phyloP scores from a whole-genome alignment of 2,113 vertebrate genomes.

The Crotophaga sulcirostris region DNA sequence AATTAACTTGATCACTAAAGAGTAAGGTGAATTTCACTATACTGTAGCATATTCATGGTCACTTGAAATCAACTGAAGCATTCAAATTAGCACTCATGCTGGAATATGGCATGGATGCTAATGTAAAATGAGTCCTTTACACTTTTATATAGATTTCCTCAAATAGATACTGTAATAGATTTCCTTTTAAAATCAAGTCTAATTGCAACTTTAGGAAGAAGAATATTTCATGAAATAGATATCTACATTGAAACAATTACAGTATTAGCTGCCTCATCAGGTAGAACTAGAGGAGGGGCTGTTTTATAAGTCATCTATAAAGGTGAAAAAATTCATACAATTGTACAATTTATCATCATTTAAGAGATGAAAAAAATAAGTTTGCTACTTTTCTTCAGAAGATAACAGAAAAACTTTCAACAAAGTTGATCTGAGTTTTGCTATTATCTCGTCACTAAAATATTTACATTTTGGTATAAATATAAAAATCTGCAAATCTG shows the following conservation, averaged over 20 bases:
- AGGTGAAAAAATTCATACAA: background rate
- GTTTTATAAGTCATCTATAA: background rate
- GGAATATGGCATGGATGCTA: constrained; percentile 40
- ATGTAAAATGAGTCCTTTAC: constrained; percentile 73
- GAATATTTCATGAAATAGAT: constrained; percentile 25
- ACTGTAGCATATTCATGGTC: constrained; percentile 26
- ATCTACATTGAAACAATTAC: constrained; percentile 51
- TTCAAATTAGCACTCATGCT: constrained; percentile 71
- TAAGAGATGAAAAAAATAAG: background rate
- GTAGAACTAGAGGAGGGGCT: background rate
- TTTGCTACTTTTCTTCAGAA: constrained; percentile 9
- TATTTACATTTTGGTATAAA: background rate
- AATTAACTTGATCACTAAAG: constrained; percentile 36
- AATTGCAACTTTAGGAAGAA: constrained; percentile 56
- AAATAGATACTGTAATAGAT: constrained; percentile 51
- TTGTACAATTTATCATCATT: background rate
- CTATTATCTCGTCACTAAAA: background rate
- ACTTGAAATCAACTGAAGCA: constrained; percentile 55
- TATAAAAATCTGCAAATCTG: constrained; percentile 7
- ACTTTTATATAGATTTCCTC: constrained; percentile 61
- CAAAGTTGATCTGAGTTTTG: background rate
- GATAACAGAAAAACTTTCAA: background rate
- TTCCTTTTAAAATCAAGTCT: constrained; percentile 63
- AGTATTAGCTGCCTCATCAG: background rate
- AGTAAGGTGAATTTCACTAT: constrained; percentile 49